Evolutionary conservation across 2,888 invertebrate species (phyloP), one percentile per base, ranked within the genome.

Genomic region (Protonemura montana): DNA sequence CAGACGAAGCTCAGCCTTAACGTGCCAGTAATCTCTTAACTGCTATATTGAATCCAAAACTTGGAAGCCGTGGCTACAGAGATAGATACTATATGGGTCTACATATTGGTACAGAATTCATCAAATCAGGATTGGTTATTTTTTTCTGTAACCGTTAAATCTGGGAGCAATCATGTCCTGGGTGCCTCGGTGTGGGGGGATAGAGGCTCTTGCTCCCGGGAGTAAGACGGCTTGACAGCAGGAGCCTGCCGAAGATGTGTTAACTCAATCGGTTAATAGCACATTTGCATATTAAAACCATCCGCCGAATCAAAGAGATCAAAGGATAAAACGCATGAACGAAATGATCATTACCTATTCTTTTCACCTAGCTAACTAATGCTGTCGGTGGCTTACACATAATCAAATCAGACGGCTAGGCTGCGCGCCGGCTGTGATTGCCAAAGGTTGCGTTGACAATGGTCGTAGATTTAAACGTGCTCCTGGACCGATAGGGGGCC

Each of bases 31-130:
- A 84, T 84, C 59, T 76, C 84, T 84, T 42, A 42, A 84, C 84
- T 84, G 84, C 84, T 84, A 59, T 76, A 84, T 84, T 84, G 76
- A 84, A 84, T 84, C 59, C 84, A 42, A 84, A 59, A 84, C 59
- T 27, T 84, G 59, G n/a, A 28, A 30, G 28, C 78, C 7, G 13
- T 78, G 5, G 76, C 5, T 76, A 76, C 21, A 21, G 76, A 76
- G 76, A 76, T 76, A 25, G 76, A 21, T 7, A 25, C 2, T 5
- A 7, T 78, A 78, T 78, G n/a, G 26, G 78, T 28, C 78, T 28
- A 21, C n/a, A 81, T 81, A 29, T 81, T 16, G 2, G 28, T 28
- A 84, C 84, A 13, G 28, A 25, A 76, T 76, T 84, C 84, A 84
- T 76, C 82, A 83, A 83, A 42, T 41, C 82, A 42, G 42, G 41